A percentile compares a stretch with the other conserved stretches of the same genome.
Evolutionary conservation across 2,113 vertebrate species (phyloP).

Genomic region (Gallinago paraguaiae): DNA sequence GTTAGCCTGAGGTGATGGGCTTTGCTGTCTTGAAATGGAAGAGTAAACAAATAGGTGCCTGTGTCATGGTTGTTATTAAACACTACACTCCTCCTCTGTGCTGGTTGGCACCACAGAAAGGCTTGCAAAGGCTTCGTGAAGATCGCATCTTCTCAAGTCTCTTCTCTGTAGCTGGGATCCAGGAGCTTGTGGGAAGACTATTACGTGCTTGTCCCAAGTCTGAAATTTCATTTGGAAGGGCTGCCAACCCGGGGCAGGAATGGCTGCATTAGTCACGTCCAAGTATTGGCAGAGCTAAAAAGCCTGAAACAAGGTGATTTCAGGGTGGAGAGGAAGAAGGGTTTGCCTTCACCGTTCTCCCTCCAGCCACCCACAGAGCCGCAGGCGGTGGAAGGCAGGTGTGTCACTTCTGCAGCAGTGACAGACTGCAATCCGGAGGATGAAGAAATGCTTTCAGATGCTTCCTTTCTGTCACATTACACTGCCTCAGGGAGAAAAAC

Average conservation of each 20-base stretch:
- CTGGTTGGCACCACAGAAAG: not conserved
- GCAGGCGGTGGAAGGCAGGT: not conserved
- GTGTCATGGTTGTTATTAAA: not conserved
- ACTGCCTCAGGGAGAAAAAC: conserved; percentile 40
- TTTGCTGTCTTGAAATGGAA: not conserved
- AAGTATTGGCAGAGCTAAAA: not conserved
- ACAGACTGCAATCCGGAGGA: conserved; percentile 12
- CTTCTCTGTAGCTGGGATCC: not conserved
- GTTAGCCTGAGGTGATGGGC: not conserved
- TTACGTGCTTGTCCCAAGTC: not conserved
- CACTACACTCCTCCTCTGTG: not conserved
- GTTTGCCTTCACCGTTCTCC: not conserved
- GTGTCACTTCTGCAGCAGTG: conserved; percentile 43
- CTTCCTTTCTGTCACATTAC: conserved; percentile 57
- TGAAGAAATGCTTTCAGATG: conserved; percentile 42
- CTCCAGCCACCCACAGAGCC: not conserved
- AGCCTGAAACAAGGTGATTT: conserved; percentile 16
- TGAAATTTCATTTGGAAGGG: not conserved
- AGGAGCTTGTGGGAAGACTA: not conserved
- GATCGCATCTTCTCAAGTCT: not conserved
- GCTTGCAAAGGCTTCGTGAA: not conserved
- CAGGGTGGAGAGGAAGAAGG: not conserved
- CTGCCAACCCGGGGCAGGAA: not conserved
- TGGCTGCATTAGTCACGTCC: not conserved
- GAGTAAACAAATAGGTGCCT: not conserved